phyloP scores from a whole-genome alignment of 2,113 vertebrate species.

The Tonatia bakeri region DNA sequence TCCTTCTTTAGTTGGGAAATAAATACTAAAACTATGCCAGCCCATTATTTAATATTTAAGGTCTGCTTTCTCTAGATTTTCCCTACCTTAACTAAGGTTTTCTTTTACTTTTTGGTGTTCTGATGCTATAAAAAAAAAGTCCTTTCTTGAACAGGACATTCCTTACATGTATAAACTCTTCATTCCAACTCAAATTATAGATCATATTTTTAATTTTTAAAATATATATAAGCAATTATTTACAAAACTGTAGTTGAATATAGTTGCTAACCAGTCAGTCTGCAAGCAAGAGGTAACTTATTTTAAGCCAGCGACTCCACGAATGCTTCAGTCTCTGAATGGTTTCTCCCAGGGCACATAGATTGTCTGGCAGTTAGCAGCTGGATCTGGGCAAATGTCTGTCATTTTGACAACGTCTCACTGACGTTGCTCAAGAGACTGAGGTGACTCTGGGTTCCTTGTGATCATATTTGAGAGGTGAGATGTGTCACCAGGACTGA shows the following conservation, averaged over 20 bases:
- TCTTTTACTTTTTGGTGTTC: background rate
- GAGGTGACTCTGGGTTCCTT: background rate
- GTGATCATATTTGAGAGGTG: background rate
- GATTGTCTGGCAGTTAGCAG: background rate
- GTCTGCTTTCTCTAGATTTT: background rate
- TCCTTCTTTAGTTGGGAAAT: background rate
- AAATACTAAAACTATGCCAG: background rate
- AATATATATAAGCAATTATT: background rate
- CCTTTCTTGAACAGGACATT: background rate
- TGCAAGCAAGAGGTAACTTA: background rate
- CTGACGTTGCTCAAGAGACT: background rate
- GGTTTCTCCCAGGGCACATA: background rate
- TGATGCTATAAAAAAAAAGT: background rate
- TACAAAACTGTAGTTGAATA: background rate
- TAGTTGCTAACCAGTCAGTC: background rate
- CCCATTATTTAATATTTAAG: background rate
- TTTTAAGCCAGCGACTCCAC: background rate
- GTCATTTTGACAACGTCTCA: background rate
- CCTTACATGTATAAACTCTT: background rate
- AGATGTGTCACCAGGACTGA: background rate
- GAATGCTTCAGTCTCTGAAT: background rate
- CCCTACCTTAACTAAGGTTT: background rate
- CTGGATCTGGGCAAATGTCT: background rate
- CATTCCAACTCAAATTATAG: background rate
- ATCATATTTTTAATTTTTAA: slow-evolving; percentile 2